phyloP scores from a whole-genome alignment of 1,140 invertebrate genomes.

The Drosophila pruinosa region DNA sequence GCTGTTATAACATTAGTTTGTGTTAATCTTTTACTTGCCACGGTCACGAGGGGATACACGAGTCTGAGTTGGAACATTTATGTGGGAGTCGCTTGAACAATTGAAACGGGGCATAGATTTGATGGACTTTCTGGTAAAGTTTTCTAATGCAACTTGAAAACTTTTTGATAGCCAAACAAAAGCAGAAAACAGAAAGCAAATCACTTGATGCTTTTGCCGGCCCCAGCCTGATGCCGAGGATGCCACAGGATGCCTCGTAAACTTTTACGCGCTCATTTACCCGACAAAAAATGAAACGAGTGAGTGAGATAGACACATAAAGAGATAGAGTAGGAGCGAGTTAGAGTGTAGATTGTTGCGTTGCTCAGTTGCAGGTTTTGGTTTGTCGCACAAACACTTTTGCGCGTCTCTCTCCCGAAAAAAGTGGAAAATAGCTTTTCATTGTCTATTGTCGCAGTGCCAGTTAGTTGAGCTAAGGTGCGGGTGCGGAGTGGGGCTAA shows the following conservation, averaged over 20 bases:
- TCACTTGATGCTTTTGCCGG: slow-evolving; percentile 63
- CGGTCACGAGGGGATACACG: slow-evolving; percentile 52
- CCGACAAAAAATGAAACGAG: slow-evolving; percentile 10
- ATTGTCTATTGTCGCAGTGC: slow-evolving; percentile 46
- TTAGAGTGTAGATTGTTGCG: slow-evolving; percentile 40
- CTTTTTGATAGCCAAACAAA: slow-evolving; percentile 70
- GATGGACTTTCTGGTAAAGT: slow-evolving; percentile 47
- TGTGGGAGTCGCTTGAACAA: slow-evolving; percentile 6
- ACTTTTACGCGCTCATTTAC: slow-evolving; percentile 74
- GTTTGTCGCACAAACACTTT: slow-evolving; percentile 59
- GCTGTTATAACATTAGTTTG: slow-evolving; percentile 65
- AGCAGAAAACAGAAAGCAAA: slow-evolving; percentile 54
- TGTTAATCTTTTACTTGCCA: slow-evolving; percentile 67
- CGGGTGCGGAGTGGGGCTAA: not conserved
- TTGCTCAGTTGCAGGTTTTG: slow-evolving; percentile 40
- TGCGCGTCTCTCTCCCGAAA: slow-evolving; percentile 26
- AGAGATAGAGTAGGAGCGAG: not conserved
- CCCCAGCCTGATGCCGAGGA: slow-evolving; percentile 1
- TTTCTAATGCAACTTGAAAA: slow-evolving; percentile 76
- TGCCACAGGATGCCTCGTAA: slow-evolving; percentile 70
- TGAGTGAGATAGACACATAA: not conserved
- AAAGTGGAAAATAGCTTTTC: slow-evolving; percentile 69
- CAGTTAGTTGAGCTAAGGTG: slow-evolving; percentile 15
- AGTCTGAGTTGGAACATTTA: not conserved
- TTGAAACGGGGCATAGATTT: slow-evolving; percentile 54